These are phyloP conservation scores for Erannis defoliaria DNA, from an alignment of 2,888 invertebrate species.

Conservation along the genomic window DNA sequence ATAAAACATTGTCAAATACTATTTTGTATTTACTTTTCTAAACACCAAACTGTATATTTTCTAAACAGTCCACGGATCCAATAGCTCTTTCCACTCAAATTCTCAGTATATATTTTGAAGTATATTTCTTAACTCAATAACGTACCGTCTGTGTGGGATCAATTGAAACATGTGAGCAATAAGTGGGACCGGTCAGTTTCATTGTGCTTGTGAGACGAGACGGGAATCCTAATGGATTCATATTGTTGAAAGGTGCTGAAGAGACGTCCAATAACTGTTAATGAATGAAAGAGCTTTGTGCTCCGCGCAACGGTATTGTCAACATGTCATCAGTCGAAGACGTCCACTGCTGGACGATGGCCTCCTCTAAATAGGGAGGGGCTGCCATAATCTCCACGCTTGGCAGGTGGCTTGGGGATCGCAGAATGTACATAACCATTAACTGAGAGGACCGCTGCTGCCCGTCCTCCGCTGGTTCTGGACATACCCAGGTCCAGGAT, in stretches of 20 bases:
- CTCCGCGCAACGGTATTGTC: not conserved
- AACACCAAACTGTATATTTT: not conserved
- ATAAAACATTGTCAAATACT: too few species aligned
- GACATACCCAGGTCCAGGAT: too few species aligned
- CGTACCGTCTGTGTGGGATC: slow-evolving; percentile 54
- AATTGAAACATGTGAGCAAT: slow-evolving; percentile 79
- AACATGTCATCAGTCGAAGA: too few species aligned
- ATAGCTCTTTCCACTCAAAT: slow-evolving; percentile 4
- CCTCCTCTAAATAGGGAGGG: too few species aligned
- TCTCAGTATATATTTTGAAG: slow-evolving; percentile 21
- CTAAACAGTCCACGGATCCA: not conserved
- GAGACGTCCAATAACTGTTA: slow-evolving; percentile 12
- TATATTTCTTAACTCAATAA: slow-evolving; percentile 23
- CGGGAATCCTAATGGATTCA: slow-evolving; percentile 67
- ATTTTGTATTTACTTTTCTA: too few species aligned
- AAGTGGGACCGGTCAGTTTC: slow-evolving; percentile 76
- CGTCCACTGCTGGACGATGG: too few species aligned
- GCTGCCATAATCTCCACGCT: too few species aligned
- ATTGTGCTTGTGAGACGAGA: slow-evolving; percentile 62
- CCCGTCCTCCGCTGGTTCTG: too few species aligned
- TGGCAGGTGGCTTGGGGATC: too few species aligned
- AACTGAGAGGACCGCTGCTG: too few species aligned
- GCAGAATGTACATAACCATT: too few species aligned
- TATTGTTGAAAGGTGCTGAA: slow-evolving; percentile 17
- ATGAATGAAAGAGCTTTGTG: slow-evolving; percentile 6